Percentiles rank a stretch among this genome's conserved stretches.
phyloP scores from a whole-genome alignment of 1,140 invertebrate species.

The Zaprionus nigranus region DNA sequence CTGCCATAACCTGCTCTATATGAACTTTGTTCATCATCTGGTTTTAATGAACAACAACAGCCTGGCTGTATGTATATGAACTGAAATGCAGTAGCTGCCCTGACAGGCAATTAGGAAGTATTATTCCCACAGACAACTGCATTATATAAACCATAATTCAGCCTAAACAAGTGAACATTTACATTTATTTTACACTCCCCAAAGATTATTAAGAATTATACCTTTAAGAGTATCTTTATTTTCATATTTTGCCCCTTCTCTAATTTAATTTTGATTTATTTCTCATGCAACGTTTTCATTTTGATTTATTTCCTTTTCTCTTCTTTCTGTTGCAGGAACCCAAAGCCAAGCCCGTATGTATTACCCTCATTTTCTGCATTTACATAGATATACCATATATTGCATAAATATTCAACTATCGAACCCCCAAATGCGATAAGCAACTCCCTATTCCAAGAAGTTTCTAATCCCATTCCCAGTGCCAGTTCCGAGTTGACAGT shows the following conservation, averaged over 20 bases:
- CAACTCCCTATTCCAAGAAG: conserved; percentile 8
- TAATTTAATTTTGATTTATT: conserved; percentile 45
- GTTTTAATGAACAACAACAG: conserved; percentile 48
- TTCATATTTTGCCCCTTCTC: conserved; percentile 17
- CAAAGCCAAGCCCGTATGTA: conserved; percentile 82
- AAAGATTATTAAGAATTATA: not conserved
- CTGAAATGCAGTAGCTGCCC: conserved; percentile 41
- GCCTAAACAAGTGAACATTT: not conserved
- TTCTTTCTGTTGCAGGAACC: conserved; percentile 69
- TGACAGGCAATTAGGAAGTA: conserved; percentile 59
- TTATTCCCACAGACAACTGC: conserved; percentile 8
- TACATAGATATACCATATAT: conserved; percentile 12
- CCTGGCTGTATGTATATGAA: not conserved
- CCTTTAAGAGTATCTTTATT: conserved; percentile 12
- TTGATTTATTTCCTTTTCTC: conserved; percentile 36
- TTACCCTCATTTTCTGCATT: conserved; percentile 14
- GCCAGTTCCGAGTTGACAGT: not conserved
- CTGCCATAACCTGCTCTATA: not conserved
- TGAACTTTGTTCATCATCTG: not conserved
- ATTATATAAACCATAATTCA: not conserved
- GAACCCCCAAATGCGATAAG: not conserved
- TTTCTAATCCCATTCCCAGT: conserved; percentile 6
- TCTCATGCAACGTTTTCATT: conserved; percentile 35
- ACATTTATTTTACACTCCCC: too few relatives aligned
- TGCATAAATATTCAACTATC: not conserved